Conservation (phyloP, 1,140 invertebrate genomes). For the Drosophila aff. region DNA sequence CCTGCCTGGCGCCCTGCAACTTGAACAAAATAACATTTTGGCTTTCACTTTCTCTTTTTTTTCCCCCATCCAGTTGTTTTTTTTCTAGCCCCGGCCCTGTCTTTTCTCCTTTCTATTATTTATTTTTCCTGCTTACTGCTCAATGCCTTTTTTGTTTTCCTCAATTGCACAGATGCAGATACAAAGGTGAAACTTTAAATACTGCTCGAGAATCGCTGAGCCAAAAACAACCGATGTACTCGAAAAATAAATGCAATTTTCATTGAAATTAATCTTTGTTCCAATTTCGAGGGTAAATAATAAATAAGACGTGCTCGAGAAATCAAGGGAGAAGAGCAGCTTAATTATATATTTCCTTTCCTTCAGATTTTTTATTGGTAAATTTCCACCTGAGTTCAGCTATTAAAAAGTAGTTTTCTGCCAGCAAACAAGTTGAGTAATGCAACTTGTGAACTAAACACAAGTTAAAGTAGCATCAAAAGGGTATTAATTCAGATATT, state of each 20-base stretch:
- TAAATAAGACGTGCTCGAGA: not conserved
- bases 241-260: not conserved
- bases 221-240: not conserved
- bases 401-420: not conserved
- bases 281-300: not conserved
- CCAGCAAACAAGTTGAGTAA: not conserved
- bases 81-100: slow-evolving; percentile 4
- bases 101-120: slow-evolving; percentile 18
- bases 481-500: too few relatives aligned
- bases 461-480: too few relatives aligned
- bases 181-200: slow-evolving; percentile 8
- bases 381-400: not conserved
- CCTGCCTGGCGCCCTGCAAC: slow-evolving; percentile 46
- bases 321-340: not conserved
- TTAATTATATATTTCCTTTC: not conserved
- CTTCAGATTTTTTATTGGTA: not conserved
- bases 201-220: slow-evolving; percentile 1
- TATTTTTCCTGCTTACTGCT: slow-evolving; percentile 30
- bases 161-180: slow-evolving; percentile 19
- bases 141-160: slow-evolving; percentile 29
- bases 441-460: too few relatives aligned
- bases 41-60: slow-evolving; percentile 30
- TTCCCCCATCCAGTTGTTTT: not conserved
- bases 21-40: slow-evolving; percentile 57
- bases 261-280: too few relatives aligned